Conservation (phyloP, 2,888 invertebrate species). For the Brachyptera putata region DNA sequence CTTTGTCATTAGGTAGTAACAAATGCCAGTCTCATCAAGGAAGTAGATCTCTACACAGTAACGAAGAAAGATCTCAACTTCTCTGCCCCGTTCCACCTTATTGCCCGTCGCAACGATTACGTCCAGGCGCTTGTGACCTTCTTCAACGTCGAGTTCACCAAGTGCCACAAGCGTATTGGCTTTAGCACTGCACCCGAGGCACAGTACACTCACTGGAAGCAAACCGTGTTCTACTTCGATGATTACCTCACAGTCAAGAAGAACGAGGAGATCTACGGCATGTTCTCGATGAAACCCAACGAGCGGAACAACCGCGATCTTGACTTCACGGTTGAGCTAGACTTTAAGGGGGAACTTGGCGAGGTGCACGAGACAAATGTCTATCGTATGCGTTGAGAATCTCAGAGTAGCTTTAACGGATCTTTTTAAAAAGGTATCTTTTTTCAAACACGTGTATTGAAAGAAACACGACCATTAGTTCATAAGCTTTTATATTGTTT, state of each 20-base stretch:
- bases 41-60: constrained; percentile 98
- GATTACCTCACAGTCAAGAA: constrained; percentile 97
- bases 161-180: constrained; percentile 96
- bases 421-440: constrained; percentile 10
- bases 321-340: constrained; percentile 89
- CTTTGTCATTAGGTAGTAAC: constrained; percentile 84
- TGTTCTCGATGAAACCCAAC: constrained; percentile 93
- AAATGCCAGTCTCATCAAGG: constrained; percentile 90
- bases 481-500: constrained; percentile 19
- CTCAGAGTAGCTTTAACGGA: neutral
- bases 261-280: constrained; percentile 88
- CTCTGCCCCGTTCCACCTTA: constrained; percentile 77
- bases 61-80: constrained; percentile 92
- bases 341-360: constrained; percentile 87
- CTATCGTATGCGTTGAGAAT: constrained; percentile 81
- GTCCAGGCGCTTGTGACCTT: constrained; percentile 97
- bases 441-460: constrained; percentile 9
- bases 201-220: constrained; percentile 99
- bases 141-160: constrained; percentile 99
- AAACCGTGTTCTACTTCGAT: constrained; percentile 96
- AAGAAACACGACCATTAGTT: neutral
- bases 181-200: constrained; percentile 98
- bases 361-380: constrained; percentile 80
- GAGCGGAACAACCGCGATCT: constrained; percentile 94
- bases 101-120: constrained; percentile 83